Conservation (phyloP, 2,888 invertebrate genomes). For the Lacanobia wlatinum region DNA sequence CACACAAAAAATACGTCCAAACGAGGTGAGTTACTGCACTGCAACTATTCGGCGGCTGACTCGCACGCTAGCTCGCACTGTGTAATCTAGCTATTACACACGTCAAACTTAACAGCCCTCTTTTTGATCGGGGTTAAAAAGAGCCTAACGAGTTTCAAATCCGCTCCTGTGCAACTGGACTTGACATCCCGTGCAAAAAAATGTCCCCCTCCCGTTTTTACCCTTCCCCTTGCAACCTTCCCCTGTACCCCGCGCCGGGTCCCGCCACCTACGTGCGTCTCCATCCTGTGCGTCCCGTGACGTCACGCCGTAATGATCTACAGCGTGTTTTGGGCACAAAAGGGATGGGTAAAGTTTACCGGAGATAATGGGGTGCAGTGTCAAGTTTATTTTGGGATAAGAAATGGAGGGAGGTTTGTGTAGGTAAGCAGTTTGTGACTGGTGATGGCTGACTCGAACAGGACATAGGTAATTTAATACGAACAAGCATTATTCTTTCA, state of each 20-base stretch:
- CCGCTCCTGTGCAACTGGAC: slow-evolving; percentile 58
- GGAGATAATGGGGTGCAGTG: slow-evolving; percentile 31
- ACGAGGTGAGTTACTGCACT: too few species aligned
- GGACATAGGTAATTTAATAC: neutral
- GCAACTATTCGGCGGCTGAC: too few species aligned
- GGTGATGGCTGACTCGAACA: slow-evolving; percentile 1
- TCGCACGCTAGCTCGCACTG: too few species aligned
- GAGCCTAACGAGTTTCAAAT: neutral
- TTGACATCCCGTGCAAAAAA: slow-evolving; percentile 63
- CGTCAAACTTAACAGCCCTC: too few species aligned
- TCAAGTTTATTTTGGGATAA: slow-evolving; percentile 35
- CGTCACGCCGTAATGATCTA: slow-evolving; percentile 51
- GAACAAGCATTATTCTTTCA: too few species aligned
- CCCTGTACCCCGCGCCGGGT: slow-evolving; percentile 17
- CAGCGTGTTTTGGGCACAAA: slow-evolving; percentile 44
- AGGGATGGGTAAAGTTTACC: slow-evolving; percentile 27
- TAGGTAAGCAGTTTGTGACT: slow-evolving; percentile 4
- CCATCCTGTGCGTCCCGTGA: slow-evolving; percentile 15
- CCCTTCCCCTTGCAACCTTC: slow-evolving; percentile 12
- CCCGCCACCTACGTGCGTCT: slow-evolving; percentile 43
- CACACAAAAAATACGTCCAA: too few species aligned
- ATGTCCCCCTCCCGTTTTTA: slow-evolving; percentile 41
- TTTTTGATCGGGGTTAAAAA: too few species aligned
- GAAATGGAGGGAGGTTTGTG: neutral
- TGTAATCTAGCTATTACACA: too few species aligned